phyloP scores from a whole-genome alignment of 2,113 vertebrate genomes.

The Gulo gulo region DNA sequence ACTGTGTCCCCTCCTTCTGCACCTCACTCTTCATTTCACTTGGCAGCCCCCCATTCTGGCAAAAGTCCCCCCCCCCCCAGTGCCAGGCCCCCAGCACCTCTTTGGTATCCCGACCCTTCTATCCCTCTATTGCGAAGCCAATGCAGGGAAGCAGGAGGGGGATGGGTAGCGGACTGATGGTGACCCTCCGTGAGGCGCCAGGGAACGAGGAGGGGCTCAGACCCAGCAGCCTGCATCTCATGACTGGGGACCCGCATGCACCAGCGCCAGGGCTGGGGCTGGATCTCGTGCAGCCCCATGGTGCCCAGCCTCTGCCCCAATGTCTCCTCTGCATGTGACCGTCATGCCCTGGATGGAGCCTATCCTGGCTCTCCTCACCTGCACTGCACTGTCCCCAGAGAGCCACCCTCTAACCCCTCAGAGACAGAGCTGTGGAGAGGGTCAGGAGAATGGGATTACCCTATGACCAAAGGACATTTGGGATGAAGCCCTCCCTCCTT shows the following conservation, averaged over 20 bases:
- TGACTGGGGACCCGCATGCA: conserved; percentile 65
- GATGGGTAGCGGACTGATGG: background rate
- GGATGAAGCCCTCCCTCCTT: conserved; percentile 58
- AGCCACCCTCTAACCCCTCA: background rate
- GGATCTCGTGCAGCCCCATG: conserved; percentile 53
- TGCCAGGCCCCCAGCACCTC: background rate
- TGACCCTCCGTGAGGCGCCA: background rate
- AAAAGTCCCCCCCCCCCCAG: background rate
- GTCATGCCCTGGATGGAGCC: conserved; percentile 54
- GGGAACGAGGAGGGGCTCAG: conserved; percentile 43
- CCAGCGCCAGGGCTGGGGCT: conserved; percentile 25
- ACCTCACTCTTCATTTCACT: background rate
- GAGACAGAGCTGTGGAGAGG: conserved; percentile 43
- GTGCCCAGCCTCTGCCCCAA: conserved; percentile 60
- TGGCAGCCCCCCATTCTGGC: background rate
- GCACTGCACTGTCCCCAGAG: conserved; percentile 42
- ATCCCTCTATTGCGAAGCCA: conserved; percentile 37
- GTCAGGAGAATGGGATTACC: conserved; percentile 67
- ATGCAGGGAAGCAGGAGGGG: background rate
- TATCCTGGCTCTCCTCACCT: background rate
- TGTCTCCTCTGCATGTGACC: conserved; percentile 66
- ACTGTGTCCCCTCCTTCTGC: background rate
- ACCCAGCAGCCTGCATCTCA: conserved; percentile 54
- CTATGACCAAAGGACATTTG: conserved; percentile 76
- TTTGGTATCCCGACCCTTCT: background rate